Percentiles rank a stretch among this genome's conserved stretches.
Conservation (phyloP, 2,113 vertebrate genomes). For the Rhabdornis inornatus region DNA sequence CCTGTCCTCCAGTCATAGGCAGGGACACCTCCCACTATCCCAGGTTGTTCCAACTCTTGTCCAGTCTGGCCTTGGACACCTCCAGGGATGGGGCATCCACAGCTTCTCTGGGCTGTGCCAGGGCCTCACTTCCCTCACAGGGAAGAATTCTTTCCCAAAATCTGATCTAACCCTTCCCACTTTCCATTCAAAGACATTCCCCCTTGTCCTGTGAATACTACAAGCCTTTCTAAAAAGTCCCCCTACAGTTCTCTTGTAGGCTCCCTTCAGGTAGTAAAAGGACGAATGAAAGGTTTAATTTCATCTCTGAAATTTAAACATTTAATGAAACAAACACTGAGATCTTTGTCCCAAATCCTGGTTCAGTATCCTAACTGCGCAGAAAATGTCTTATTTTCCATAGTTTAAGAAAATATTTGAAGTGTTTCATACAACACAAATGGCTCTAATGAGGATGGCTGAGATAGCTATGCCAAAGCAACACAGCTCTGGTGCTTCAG, state of each 20-base stretch:
- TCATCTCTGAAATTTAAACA: neutral
- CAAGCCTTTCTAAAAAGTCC: neutral
- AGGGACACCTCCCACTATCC: neutral
- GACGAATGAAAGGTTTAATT: neutral
- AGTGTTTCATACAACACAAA: neutral
- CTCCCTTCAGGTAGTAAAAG: neutral
- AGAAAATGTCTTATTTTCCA: neutral
- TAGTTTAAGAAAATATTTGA: neutral
- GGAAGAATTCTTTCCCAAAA: neutral
- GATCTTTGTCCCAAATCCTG: neutral
- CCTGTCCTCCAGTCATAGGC: accelerated
- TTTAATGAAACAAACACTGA: neutral
- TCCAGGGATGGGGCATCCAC: accelerated
- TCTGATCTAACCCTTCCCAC: neutral
- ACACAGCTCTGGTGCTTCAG: neutral
- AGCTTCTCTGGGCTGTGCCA: neutral
- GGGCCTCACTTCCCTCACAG: neutral
- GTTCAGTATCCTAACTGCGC: neutral
- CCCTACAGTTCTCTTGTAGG: neutral
- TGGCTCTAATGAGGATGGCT: neutral
- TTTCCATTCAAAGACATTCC: neutral
- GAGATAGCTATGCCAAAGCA: neutral
- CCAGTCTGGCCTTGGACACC: neutral
- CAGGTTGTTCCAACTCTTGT: neutral
- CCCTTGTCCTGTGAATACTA: neutral